Percentiles rank a stretch among this genome's conserved stretches.
Conservation (phyloP, 2,797 vertebrate species). For the Poecilia picta region DNA sequence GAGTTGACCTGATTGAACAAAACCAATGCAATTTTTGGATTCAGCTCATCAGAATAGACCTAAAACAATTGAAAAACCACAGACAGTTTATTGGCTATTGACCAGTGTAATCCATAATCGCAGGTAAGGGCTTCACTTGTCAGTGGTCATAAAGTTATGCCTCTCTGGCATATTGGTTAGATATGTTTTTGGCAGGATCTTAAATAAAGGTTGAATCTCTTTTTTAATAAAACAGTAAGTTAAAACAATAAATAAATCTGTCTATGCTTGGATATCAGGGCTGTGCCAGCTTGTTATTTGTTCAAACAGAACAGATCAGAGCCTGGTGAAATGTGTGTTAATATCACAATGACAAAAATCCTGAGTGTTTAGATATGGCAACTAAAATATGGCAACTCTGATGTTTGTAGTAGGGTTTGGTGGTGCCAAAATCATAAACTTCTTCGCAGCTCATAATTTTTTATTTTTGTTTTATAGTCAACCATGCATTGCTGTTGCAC, state of each 20-base stretch:
- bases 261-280: neutral
- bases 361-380: neutral
- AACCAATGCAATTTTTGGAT: no score
- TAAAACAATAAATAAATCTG: neutral
- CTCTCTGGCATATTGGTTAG: neutral
- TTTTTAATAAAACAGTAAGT: neutral
- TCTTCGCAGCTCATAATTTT: neutral
- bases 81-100: neutral
- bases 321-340: neutral
- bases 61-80: no score
- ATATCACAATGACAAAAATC: neutral
- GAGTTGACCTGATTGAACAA: no score
- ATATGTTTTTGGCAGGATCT: neutral
- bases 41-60: no score
- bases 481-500: neutral
- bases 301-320: neutral
- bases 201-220: neutral
- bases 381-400: neutral
- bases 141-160: neutral
- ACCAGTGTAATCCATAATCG: neutral
- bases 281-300: no score
- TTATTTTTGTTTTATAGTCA: neutral
- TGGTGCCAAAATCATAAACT: neutral
- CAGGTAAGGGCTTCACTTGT: neutral
- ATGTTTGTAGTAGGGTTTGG: neutral